Evolutionary conservation across 2,888 invertebrate genomes (phyloP).

Genomic region (Diaphora mendica): DNA sequence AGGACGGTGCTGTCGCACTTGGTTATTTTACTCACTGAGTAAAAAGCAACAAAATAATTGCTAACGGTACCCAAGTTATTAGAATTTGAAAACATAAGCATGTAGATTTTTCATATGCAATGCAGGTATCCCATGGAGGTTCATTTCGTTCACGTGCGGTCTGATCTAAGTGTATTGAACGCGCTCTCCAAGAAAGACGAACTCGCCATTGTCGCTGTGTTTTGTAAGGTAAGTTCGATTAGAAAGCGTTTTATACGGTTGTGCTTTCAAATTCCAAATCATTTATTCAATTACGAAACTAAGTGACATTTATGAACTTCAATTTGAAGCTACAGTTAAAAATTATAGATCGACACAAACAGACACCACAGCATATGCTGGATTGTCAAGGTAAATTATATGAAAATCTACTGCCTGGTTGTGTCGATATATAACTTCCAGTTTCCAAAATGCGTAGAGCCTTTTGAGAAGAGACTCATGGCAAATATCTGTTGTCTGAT

Average conservation of each 20-base stretch:
- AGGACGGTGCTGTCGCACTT: too few species aligned
- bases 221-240: slow-evolving; percentile 68
- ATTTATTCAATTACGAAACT: too few species aligned
- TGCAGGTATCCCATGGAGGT: slow-evolving; percentile 77
- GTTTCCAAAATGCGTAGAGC: too few species aligned
- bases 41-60: not conserved
- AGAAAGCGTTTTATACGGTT: not conserved
- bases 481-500: not conserved
- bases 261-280: not conserved
- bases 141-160: slow-evolving; percentile 75
- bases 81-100: not conserved
- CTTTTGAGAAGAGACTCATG: too few species aligned
- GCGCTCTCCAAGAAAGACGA: slow-evolving; percentile 69
- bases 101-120: not conserved
- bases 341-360: too few species aligned
- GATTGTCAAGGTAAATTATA: too few species aligned
- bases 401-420: too few species aligned
- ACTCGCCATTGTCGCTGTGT: slow-evolving; percentile 73
- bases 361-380: too few species aligned
- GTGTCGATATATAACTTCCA: too few species aligned
- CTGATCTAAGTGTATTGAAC: slow-evolving; percentile 63
- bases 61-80: not conserved
- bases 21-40: not conserved
- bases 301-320: too few species aligned
- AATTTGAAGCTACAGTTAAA: too few species aligned